phyloP scores from a whole-genome alignment of 2,113 vertebrate species.

The Pan paniscus region DNA sequence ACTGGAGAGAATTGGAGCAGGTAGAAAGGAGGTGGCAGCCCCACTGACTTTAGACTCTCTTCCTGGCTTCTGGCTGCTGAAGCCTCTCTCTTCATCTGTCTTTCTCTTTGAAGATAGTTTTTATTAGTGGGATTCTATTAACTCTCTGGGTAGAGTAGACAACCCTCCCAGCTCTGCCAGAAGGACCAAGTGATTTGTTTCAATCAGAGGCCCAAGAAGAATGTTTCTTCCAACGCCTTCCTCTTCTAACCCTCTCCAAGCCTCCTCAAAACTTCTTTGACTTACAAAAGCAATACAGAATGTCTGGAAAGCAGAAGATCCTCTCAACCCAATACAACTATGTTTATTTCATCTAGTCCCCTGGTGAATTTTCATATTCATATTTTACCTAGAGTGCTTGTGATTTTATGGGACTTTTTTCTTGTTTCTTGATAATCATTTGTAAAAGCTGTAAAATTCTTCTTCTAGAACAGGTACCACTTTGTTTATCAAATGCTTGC shows the following conservation, averaged over 20 bases:
- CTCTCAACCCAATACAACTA: neutral
- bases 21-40: neutral
- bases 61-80: neutral
- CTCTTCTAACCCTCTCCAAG: neutral
- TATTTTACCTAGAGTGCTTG: conserved; percentile 5
- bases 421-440: neutral
- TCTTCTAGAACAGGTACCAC: neutral
- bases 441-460: conserved; percentile 11
- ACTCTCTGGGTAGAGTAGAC: neutral
- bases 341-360: neutral
- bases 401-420: neutral
- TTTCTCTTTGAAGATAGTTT: neutral
- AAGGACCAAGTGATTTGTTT: neutral
- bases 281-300: neutral
- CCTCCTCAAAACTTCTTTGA: neutral
- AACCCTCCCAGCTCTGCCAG: neutral
- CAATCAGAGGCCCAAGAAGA: neutral
- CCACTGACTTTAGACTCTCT: neutral
- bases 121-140: neutral
- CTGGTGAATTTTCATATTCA: neutral
- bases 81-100: neutral
- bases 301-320: neutral
- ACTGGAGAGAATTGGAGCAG: neutral
- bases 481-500: conserved; percentile 21
- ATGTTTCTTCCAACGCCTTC: neutral